Conservation (phyloP, 2,797 vertebrate genomes). For the Sciaenops ocellatus region DNA sequence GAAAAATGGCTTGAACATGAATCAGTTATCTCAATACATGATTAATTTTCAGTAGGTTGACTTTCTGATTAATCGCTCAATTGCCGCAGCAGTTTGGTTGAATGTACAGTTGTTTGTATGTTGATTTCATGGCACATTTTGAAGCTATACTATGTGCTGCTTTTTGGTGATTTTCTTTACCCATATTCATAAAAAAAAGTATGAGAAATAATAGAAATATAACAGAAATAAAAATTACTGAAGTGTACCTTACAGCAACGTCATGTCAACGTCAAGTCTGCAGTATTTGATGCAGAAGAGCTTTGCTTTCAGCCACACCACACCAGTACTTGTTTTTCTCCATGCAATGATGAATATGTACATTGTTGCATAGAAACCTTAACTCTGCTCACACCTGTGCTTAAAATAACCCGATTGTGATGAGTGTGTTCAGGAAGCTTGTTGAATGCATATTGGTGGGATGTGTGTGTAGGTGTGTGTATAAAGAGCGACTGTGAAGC, state of each 20-base stretch:
- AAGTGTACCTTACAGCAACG: background rate
- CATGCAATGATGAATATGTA: background rate
- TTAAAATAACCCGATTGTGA: constrained; percentile 32
- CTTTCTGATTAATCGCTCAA: no score
- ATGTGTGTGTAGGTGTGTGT: constrained; percentile 37
- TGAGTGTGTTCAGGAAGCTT: constrained; percentile 6
- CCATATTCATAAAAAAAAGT: background rate
- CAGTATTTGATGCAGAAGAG: background rate
- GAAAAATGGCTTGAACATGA: no score
- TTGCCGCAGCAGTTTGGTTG: no score
- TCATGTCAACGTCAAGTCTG: background rate
- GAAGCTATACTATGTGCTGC: no score
- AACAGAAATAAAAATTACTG: background rate
- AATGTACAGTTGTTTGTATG: no score
- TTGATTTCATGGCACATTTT: no score
- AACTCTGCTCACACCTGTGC: constrained; percentile 1
- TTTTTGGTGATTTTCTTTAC: background rate
- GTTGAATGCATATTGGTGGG: constrained; percentile 16
- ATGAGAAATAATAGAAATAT: background rate
- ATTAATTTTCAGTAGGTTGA: no score
- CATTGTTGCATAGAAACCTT: background rate
- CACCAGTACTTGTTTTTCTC: no score
- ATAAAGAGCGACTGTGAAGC: constrained; percentile 9
- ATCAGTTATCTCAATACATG: no score
- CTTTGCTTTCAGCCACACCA: no score